A percentile compares a stretch with the other conserved stretches of the same genome.
phyloP scores from a whole-genome alignment of 2,797 vertebrate species.

The Pipistrellus kuhlii region DNA sequence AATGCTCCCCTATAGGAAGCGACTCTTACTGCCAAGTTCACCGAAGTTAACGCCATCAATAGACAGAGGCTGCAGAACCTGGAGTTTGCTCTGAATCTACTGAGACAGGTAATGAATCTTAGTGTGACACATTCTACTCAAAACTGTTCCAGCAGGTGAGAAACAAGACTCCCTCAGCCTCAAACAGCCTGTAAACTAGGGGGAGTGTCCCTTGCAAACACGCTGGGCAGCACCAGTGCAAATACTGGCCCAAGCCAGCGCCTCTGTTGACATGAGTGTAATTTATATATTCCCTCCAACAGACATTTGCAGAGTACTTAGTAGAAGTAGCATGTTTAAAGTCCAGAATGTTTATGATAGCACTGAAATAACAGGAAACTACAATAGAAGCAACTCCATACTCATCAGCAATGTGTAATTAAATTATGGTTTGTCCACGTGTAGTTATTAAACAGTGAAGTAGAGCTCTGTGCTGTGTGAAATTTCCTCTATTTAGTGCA shows the following conservation, averaged over 20 bases:
- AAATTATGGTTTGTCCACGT: neutral
- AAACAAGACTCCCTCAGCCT: neutral
- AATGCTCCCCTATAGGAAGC: constrained; percentile 90
- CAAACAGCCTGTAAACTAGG: neutral
- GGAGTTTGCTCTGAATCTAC: constrained; percentile 94
- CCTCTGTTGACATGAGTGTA: neutral
- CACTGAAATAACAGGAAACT: neutral
- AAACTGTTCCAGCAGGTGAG: neutral
- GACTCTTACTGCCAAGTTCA: constrained; percentile 93
- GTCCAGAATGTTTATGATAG: neutral
- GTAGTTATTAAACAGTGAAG: neutral
- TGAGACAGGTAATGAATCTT: constrained; percentile 91
- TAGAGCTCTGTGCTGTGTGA: rapidly evolving
- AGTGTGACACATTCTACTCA: neutral
- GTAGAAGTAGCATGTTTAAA: neutral
- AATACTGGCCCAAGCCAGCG: neutral
- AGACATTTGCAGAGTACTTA: neutral
- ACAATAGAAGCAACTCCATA: neutral
- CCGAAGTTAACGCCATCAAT: constrained; percentile 95
- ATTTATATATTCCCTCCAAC: neutral
- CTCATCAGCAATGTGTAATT: neutral
- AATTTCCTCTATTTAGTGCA: neutral
- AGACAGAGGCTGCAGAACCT: constrained; percentile 94
- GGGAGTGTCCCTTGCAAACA: neutral
- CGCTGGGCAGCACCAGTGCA: neutral